phyloP scores from a whole-genome alignment of 2,113 vertebrate species.

The Acanthisitta chloris region DNA sequence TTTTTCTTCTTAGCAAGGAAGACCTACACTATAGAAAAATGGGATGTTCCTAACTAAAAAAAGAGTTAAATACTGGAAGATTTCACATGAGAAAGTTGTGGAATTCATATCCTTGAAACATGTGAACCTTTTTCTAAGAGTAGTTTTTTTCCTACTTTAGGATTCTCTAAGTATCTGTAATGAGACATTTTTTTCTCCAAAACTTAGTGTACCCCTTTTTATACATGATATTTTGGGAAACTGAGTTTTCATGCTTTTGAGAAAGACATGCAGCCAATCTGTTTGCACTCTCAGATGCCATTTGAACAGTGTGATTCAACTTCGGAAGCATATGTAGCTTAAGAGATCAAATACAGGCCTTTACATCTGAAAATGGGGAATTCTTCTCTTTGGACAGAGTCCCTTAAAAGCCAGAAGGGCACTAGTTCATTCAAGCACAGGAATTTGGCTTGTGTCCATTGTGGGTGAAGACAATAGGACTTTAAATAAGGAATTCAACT shows the following conservation, averaged over 20 bases:
- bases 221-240: constrained; percentile 7
- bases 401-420: neutral
- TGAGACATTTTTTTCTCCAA: neutral
- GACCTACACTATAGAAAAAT: neutral
- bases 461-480: neutral
- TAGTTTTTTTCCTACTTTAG: neutral
- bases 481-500: neutral
- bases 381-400: neutral
- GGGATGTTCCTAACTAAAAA: neutral
- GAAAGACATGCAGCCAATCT: constrained; percentile 11
- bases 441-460: neutral
- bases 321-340: neutral
- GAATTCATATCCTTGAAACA: neutral
- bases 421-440: neutral
- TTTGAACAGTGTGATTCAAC: constrained; percentile 13
- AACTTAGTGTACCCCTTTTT: constrained; percentile 1
- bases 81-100: neutral
- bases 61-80: neutral
- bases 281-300: constrained; percentile 18
- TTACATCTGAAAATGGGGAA: neutral
- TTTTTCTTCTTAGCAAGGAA: neutral
- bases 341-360: neutral
- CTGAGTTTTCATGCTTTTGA: constrained; percentile 2
- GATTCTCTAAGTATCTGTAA: neutral
- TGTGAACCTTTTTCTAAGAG: neutral